phyloP scores from a whole-genome alignment of 2,113 vertebrate species.

The Himantopus leucocephalus region DNA sequence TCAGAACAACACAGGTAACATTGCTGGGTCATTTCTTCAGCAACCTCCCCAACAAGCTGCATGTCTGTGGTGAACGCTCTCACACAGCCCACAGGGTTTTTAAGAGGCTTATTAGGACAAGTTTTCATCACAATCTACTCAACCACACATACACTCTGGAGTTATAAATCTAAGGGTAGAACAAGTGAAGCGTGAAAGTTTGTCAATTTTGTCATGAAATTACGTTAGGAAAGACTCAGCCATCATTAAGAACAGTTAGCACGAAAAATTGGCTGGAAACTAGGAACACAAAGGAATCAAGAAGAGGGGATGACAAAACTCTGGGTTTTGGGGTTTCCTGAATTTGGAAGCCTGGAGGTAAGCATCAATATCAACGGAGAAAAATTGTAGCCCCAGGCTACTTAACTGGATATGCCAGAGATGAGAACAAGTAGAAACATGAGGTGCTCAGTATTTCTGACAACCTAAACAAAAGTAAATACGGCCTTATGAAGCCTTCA shows the following conservation, averaged over 20 bases:
- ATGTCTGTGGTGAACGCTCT: not conserved
- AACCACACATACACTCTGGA: not conserved
- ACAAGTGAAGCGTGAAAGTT: not conserved
- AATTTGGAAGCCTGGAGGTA: not conserved
- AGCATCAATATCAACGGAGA: not conserved
- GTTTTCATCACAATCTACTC: not conserved
- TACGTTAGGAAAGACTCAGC: not conserved
- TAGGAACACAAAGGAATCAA: not conserved
- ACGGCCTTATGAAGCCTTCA: not conserved
- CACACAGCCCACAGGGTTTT: not conserved
- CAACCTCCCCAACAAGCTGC: not conserved
- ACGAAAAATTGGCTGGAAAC: not conserved
- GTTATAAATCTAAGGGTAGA: not conserved
- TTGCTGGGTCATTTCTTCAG: not conserved
- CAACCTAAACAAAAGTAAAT: not conserved
- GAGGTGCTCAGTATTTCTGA: not conserved
- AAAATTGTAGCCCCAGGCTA: not conserved
- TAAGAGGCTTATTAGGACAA: not conserved
- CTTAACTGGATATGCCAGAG: not conserved
- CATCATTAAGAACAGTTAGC: not conserved
- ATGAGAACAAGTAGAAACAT: not conserved
- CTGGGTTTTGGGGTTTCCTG: not conserved
- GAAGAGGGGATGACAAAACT: not conserved
- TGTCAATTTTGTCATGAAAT: not conserved
- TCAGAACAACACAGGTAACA: accelerated